phyloP scores from a whole-genome alignment of 2,797 vertebrate species.

The Sandelia bainsii region DNA sequence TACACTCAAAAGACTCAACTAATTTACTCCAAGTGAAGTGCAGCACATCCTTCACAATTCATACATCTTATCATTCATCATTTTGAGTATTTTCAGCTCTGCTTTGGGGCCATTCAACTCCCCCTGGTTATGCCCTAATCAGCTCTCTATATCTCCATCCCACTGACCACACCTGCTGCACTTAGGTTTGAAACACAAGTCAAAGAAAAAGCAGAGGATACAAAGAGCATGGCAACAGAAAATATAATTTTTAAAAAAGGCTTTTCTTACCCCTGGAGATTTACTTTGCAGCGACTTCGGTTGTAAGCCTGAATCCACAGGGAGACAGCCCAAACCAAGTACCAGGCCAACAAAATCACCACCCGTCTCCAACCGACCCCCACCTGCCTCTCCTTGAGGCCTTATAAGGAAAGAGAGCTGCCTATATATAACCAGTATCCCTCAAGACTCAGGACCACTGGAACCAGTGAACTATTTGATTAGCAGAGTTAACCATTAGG shows the following conservation, averaged over 20 bases:
- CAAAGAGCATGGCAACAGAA: conserved; percentile 2
- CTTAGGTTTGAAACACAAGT: conserved; percentile 29
- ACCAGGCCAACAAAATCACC: conserved; percentile 75
- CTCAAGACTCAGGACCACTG: conserved; percentile 67
- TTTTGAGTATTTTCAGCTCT: conserved; percentile 38
- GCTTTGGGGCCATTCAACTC: conserved; percentile 41
- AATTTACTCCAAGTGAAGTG: conserved; percentile 26
- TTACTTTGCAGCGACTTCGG: conserved; percentile 73
- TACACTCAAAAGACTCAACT: conserved; percentile 8
- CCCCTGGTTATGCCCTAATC: conserved; percentile 22
- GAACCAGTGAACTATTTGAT: conserved; percentile 57
- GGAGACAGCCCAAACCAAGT: conserved; percentile 82
- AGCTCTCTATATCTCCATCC: conserved; percentile 24
- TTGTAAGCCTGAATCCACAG: conserved; percentile 81
- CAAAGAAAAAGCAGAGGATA: conserved; percentile 14
- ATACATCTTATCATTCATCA: conserved; percentile 36
- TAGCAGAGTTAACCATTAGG: conserved; percentile 33
- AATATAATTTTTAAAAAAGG: conserved; percentile 20
- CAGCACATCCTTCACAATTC: conserved; percentile 14
- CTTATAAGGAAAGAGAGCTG: conserved; percentile 81
- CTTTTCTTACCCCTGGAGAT: conserved; percentile 79
- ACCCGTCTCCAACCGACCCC: conserved; percentile 70
- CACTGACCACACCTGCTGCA: conserved; percentile 32
- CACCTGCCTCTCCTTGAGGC: conserved; percentile 72
- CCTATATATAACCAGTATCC: conserved; percentile 84